phyloP scores from a whole-genome alignment of 2,797 vertebrate genomes.

The Hippocampus kuda region DNA sequence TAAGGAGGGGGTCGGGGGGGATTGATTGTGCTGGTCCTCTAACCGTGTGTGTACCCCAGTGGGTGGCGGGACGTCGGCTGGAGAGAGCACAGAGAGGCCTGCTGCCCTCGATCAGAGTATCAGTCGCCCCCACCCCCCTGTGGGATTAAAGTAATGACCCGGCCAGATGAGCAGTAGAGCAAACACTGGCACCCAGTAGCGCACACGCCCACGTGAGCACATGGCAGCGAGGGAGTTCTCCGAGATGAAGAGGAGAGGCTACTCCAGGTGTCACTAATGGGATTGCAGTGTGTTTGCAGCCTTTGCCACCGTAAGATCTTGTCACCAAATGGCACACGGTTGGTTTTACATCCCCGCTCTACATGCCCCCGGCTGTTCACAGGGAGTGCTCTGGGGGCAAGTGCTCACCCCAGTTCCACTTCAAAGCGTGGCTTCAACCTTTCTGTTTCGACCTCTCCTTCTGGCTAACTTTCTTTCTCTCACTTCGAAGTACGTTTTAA shows the following conservation, averaged over 20 bases:
- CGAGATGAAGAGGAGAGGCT: slow-evolving; percentile 17
- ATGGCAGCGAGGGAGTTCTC: slow-evolving; percentile 28
- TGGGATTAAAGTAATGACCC: slow-evolving; percentile 68
- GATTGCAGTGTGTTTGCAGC: slow-evolving; percentile 49
- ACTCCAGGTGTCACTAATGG: slow-evolving; percentile 62
- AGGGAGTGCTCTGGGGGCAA: slow-evolving; percentile 9
- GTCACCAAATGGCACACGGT: slow-evolving; percentile 46
- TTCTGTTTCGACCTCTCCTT: background rate
- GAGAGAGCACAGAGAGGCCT: slow-evolving; percentile 40
- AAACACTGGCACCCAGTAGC: slow-evolving; percentile 52
- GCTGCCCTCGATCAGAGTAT: slow-evolving; percentile 50
- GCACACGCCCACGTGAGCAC: slow-evolving; percentile 43
- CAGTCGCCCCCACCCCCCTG: slow-evolving; percentile 25
- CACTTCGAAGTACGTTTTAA: background rate
- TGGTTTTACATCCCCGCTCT: slow-evolving; percentile 38
- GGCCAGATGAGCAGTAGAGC: slow-evolving; percentile 58
- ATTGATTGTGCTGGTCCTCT: slow-evolving; percentile 51
- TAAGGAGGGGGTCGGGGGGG: slow-evolving; percentile 19
- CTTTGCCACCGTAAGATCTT: slow-evolving; percentile 34
- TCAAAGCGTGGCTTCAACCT: slow-evolving; percentile 2
- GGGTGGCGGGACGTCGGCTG: slow-evolving; percentile 50
- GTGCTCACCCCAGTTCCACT: slow-evolving; percentile 6
- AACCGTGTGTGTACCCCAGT: slow-evolving; percentile 64
- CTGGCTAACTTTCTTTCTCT: background rate
- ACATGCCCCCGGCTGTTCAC: slow-evolving; percentile 19